Percentiles rank a stretch among this genome's conserved stretches.
Conservation (phyloP, 1,140 invertebrate genomes). For the Scylla paramamosain region DNA sequence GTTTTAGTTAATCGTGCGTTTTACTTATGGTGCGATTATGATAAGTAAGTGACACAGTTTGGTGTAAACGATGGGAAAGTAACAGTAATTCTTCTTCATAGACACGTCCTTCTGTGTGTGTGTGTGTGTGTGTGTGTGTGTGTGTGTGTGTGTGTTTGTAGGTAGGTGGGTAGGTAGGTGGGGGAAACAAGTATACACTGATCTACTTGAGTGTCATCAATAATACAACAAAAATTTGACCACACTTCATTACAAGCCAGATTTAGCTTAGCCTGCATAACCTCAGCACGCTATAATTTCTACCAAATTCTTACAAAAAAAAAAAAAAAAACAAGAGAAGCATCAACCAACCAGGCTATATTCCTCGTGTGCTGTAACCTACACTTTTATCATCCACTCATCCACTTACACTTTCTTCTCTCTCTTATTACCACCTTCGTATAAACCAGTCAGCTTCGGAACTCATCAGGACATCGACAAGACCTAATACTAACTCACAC, state of each 20-base stretch:
- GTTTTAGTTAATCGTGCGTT: too few species aligned
- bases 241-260: background rate
- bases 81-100: too few species aligned
- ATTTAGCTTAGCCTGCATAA: background rate
- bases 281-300: background rate
- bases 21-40: too few species aligned
- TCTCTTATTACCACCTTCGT: background rate
- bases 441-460: background rate
- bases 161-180: too few species aligned
- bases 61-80: too few species aligned
- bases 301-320: background rate
- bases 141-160: too few species aligned
- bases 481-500: background rate
- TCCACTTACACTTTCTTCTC: background rate
- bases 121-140: too few species aligned
- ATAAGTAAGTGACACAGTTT: too few species aligned
- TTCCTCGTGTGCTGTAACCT: background rate
- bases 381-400: background rate
- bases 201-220: background rate
- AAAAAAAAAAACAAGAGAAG: background rate
- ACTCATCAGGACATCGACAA: background rate
- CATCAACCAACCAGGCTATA: background rate
- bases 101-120: too few species aligned
- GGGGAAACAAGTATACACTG: too few species aligned
- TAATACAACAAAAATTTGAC: background rate